phyloP scores from a whole-genome alignment of 2,113 vertebrate genomes.

The Microcebus ravelobensis region DNA sequence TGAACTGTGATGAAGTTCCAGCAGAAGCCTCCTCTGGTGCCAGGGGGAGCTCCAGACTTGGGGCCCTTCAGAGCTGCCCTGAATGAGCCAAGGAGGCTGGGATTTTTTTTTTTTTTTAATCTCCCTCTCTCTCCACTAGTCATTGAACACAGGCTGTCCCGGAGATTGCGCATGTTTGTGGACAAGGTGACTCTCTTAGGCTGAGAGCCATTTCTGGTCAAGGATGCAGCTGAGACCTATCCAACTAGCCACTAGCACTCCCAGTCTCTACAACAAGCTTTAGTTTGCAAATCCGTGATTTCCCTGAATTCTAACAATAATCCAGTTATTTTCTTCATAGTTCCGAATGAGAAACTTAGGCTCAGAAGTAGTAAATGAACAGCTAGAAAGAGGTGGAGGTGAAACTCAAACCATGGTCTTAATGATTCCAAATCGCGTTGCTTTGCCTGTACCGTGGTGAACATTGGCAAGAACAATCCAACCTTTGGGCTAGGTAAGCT shows the following conservation, averaged over 20 bases:
- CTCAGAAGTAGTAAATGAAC: not conserved
- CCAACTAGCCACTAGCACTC: not conserved
- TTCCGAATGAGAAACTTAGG: not conserved
- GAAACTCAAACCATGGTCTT: not conserved
- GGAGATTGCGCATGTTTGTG: not conserved
- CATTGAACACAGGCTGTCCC: not conserved
- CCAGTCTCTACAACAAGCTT: not conserved
- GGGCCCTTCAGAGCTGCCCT: not conserved
- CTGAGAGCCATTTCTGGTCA: not conserved
- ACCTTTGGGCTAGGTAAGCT: not conserved
- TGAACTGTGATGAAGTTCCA: not conserved
- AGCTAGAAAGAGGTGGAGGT: not conserved
- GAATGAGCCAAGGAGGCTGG: not conserved
- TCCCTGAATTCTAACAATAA: not conserved
- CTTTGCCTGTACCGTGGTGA: not conserved
- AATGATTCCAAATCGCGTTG: not conserved
- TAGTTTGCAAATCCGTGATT: not conserved
- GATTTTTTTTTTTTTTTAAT: not conserved
- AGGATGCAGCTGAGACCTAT: not conserved
- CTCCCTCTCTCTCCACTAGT: rapidly evolving
- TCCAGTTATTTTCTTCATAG: not conserved
- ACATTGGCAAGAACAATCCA: not conserved
- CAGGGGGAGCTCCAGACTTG: not conserved
- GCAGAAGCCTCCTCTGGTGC: not conserved
- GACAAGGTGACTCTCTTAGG: not conserved